Percentiles rank a stretch among this genome's conserved stretches.
Evolutionary conservation across 2,888 invertebrate genomes (phyloP).

Genomic region (Monopis laevigella): DNA sequence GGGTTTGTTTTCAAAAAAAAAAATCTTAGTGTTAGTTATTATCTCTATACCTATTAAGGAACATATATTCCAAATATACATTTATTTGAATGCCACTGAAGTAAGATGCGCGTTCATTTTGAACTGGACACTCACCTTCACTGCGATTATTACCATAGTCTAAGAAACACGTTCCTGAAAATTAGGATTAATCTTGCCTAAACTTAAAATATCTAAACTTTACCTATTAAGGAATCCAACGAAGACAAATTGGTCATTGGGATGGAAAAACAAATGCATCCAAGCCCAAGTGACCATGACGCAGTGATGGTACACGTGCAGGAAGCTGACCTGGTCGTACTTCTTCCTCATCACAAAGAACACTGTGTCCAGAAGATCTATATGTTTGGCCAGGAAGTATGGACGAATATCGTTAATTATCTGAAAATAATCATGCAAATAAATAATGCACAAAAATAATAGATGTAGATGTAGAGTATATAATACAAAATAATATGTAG

Average conservation of each 20-base stretch:
- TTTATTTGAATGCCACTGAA: neutral
- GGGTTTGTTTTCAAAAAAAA: too few relatives aligned
- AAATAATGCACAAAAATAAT: too few relatives aligned
- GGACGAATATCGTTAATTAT: constrained; percentile 62
- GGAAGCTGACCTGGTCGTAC: constrained; percentile 81
- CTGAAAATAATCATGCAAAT: too few relatives aligned
- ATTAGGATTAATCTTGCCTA: neutral
- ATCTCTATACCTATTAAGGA: neutral
- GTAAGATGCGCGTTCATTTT: neutral
- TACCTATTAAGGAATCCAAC: constrained; percentile 72
- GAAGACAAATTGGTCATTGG: constrained; percentile 80
- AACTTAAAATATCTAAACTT: neutral
- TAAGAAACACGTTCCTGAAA: too few relatives aligned
- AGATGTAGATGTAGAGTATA: too few relatives aligned
- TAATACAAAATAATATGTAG: too few relatives aligned
- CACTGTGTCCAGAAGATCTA: constrained; percentile 81
- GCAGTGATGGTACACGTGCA: constrained; percentile 90
- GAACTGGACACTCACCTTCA: too few relatives aligned
- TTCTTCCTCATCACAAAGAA: constrained; percentile 89
- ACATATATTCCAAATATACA: neutral
- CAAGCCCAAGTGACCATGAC: constrained; percentile 81
- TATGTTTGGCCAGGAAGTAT: constrained; percentile 81
- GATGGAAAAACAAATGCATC: constrained; percentile 78
- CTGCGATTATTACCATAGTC: too few relatives aligned
- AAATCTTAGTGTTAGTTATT: too few relatives aligned